Evolutionary conservation across 2,888 invertebrate genomes (phyloP), one percentile per base, ranked within the genome.

Genomic region (Drosophila buzzatii): DNA sequence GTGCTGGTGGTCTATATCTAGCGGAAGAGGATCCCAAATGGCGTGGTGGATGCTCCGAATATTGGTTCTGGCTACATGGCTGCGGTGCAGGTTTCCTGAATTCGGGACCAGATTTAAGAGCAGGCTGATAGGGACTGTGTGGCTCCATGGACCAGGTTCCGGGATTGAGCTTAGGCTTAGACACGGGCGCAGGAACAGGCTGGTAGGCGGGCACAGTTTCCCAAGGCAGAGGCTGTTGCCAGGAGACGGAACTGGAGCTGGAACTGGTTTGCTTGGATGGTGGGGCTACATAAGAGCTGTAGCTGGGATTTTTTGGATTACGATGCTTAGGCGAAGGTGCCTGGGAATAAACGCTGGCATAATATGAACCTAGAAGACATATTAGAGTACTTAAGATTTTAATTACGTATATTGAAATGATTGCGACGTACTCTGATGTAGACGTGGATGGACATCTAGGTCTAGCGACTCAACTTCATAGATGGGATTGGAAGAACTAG

Each of bases 171-270:
- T 42, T 51, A 4, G 33, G 58, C 16, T 1, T 51, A 4, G 35
- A 12, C 8, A 18, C 20, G 23, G 44, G 35, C 3, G 56, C 52
- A 35, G 72, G 42, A 9, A n/a, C 52, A 14, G 76, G 39, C 18
- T 81, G 67, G 33, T 73, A 70, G 16, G 42, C 33, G 2, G 58
- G 10, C 0, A 35, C 53, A 12, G 45, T 23, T 31, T 85, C 86
- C 89, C 86, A 84, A 7, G 89, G 83, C 14, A 84, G 49, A 9
- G 80, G 64, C 12, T 71, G 63, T 16, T 69, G 66, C 67, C 70
- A 69, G 16, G 88, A 79, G 4, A 79, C 65, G 4, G 69, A 41
- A 20, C 59, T 20, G 61, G 16, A n/a, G n/a, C 31, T 37, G 14
- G 23, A 6, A 12, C 16, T 16, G 9, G 5, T 18, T 16, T 53